Conservation (phyloP, 1,140 invertebrate species). For the Drosophila oshimai region DNA sequence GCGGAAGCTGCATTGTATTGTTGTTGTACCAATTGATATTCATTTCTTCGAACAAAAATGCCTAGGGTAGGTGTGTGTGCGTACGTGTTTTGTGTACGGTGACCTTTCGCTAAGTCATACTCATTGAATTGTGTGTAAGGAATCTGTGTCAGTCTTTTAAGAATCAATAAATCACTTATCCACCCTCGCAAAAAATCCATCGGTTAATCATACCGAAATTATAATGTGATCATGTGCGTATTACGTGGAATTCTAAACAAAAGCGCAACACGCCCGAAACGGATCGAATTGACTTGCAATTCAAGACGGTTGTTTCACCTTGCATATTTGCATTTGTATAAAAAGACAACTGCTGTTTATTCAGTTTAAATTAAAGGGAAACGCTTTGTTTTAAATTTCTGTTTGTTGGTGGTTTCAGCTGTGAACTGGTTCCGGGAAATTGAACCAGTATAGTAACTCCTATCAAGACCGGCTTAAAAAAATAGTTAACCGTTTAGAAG, state of each 20-base stretch:
- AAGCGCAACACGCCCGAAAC: neutral
- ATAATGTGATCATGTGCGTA: constrained; percentile 24
- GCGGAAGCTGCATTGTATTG: constrained; percentile 20
- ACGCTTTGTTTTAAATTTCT: constrained; percentile 3
- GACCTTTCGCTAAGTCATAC: constrained; percentile 2
- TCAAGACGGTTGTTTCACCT: neutral
- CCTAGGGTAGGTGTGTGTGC: constrained; percentile 60
- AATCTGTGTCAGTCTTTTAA: constrained; percentile 11
- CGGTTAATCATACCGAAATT: neutral
- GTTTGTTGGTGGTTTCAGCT: neutral
- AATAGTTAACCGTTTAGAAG: neutral
- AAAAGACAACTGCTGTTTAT: constrained; percentile 5
- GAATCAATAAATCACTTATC: constrained; percentile 5
- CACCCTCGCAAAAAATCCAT: neutral
- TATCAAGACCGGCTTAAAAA: neutral
- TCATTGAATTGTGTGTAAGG: constrained; percentile 7
- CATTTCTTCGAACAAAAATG: constrained; percentile 45
- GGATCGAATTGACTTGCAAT: constrained; percentile 3
- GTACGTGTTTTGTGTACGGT: constrained; percentile 10
- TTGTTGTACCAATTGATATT: constrained; percentile 43
- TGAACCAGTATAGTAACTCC: neutral
- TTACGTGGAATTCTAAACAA: constrained; percentile 9
- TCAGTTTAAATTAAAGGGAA: constrained; percentile 4
- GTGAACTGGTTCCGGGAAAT: neutral
- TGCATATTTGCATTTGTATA: neutral